Percentiles rank a stretch among this genome's conserved stretches.
Conservation (phyloP, 2,113 vertebrate species). For the Bufo bufo region DNA sequence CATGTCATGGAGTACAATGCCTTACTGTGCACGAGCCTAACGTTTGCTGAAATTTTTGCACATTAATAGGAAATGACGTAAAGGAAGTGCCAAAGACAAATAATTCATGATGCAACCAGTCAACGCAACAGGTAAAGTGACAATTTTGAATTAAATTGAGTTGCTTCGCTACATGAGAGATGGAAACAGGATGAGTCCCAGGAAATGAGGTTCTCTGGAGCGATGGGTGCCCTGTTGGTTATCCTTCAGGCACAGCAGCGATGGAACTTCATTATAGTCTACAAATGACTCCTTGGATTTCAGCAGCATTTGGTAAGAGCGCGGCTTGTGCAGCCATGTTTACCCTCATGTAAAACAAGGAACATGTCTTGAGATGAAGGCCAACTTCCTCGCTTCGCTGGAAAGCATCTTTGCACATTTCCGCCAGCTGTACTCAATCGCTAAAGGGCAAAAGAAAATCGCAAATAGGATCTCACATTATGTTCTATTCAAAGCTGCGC, state of each 20-base stretch:
- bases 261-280: background rate
- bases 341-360: conserved; percentile 28
- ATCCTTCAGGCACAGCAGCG: background rate
- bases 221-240: background rate
- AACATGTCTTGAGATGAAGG: conserved; percentile 24
- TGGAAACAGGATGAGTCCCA: background rate
- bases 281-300: background rate
- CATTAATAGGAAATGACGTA: too few species aligned
- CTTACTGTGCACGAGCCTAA: too few species aligned
- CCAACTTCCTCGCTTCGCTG: background rate
- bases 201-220: background rate
- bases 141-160: too few species aligned
- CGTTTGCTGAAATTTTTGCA: too few species aligned
- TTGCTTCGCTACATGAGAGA: background rate
- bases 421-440: background rate
- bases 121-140: too few species aligned
- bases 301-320: background rate
- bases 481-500: background rate
- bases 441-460: conserved; percentile 42
- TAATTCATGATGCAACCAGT: too few species aligned
- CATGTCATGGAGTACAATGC: too few species aligned
- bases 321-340: background rate
- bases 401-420: background rate
- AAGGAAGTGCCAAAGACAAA: too few species aligned
- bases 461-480: conserved; percentile 1